These are phyloP conservation scores for Ceratosolen solmsi DNA, from an alignment of 1,140 invertebrate genomes.

Conservation along the genomic window DNA sequence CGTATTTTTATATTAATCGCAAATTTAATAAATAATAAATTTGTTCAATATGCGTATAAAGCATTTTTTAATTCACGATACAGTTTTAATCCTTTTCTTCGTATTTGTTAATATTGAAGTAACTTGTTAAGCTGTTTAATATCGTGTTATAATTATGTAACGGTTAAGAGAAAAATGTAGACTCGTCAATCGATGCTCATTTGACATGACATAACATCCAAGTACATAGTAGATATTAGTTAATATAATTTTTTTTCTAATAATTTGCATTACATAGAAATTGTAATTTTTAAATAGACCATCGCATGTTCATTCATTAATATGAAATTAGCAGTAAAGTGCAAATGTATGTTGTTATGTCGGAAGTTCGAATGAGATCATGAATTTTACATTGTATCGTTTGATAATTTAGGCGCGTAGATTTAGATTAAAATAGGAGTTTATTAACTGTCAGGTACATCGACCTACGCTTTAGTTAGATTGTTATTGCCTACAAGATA, in stretches of 20 bases:
- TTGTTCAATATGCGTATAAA: neutral
- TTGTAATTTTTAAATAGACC: neutral
- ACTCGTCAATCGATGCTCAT: too few species aligned
- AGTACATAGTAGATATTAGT: too few species aligned
- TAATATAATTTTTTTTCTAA: too few species aligned
- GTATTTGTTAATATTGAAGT: neutral
- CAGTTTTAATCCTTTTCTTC: neutral
- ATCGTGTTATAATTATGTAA: neutral
- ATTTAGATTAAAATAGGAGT: conserved; percentile 15
- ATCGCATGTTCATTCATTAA: too few species aligned
- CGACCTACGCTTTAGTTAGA: conserved; percentile 5
- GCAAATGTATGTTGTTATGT: neutral
- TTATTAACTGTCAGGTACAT: conserved; percentile 7
- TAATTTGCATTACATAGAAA: neutral
- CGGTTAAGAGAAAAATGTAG: too few species aligned
- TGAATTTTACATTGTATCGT: conserved; percentile 26
- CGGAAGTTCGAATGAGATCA: neutral
- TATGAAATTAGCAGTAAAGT: neutral
- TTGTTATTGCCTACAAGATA: neutral
- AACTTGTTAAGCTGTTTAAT: neutral
- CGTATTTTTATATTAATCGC: neutral
- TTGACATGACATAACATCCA: too few species aligned
- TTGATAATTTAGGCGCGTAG: conserved; percentile 21
- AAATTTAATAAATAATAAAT: conserved; percentile 1
- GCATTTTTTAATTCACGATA: neutral